Evolutionary conservation across 2,797 vertebrate genomes (phyloP).

Genomic region (Pantherophis alleghaniensis): DNA sequence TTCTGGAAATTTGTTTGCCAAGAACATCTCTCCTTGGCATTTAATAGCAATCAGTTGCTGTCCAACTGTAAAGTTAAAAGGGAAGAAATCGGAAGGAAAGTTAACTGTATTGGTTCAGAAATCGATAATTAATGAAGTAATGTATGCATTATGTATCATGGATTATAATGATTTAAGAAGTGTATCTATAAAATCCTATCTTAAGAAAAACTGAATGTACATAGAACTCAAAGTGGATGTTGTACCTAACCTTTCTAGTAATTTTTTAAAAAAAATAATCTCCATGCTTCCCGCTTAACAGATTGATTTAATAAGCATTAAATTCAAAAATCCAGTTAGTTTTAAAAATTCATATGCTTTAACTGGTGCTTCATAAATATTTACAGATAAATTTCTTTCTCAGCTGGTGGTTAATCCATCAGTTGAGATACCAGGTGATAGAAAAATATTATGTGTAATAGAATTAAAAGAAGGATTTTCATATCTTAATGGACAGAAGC

Average conservation of each 20-base stretch:
- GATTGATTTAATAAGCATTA: constrained; percentile 14
- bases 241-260: not conserved
- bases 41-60: not conserved
- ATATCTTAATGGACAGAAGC: not conserved
- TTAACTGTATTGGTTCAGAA: not conserved
- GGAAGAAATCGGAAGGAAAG: not conserved
- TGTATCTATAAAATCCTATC: not conserved
- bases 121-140: not conserved
- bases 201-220: not conserved
- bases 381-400: constrained; percentile 22
- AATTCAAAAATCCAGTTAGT: constrained; percentile 3
- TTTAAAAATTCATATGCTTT: constrained; percentile 10
- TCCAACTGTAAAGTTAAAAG: not conserved
- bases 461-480: constrained; percentile 14
- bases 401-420: constrained; percentile 10
- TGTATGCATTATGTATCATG: constrained; percentile 1
- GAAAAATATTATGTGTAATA: not conserved
- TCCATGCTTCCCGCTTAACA: not conserved
- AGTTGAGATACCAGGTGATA: constrained; percentile 1
- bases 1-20: not conserved
- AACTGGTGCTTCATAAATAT: constrained; percentile 18
- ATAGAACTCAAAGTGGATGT: not conserved
- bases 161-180: not conserved
- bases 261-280: not conserved
- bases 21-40: not conserved